Evolutionary conservation across 2,888 invertebrate species (phyloP).

Genomic region (Sminthurinus aureus): DNA sequence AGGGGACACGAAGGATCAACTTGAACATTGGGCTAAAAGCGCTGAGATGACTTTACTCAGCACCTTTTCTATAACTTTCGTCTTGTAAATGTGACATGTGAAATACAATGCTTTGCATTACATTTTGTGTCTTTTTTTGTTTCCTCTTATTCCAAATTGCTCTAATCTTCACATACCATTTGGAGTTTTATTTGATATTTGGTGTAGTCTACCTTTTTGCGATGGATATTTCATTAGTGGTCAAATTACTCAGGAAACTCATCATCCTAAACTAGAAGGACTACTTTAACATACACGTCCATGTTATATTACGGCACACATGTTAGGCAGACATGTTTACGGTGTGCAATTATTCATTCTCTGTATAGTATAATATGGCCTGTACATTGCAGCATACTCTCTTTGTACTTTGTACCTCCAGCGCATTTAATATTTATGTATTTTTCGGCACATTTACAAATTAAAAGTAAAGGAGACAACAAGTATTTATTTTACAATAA

Average conservation of each 20-base stretch:
- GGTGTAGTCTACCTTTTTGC: too few species aligned
- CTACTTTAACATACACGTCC: too few species aligned
- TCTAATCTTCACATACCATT: background rate
- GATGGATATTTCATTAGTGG: background rate
- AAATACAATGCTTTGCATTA: too few species aligned
- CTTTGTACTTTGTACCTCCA: background rate
- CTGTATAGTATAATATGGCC: background rate
- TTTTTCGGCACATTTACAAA: constrained; percentile 15
- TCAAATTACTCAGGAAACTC: background rate
- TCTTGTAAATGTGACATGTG: too few species aligned
- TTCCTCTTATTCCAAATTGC: background rate
- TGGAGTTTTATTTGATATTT: background rate
- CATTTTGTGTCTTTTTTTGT: background rate
- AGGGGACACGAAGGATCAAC: background rate
- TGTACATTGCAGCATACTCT: background rate
- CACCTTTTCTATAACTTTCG: background rate
- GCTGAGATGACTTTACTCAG: background rate
- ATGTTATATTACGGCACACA: too few species aligned
- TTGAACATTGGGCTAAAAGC: background rate
- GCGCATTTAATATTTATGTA: constrained; percentile 8
- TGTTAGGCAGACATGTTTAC: too few species aligned
- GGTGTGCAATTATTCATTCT: too few species aligned
- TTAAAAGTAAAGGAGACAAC: background rate
- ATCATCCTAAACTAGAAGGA: too few species aligned
- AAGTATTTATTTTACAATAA: background rate